Conservation (phyloP, 2,888 invertebrate species). For the Lymantria dispar region DNA sequence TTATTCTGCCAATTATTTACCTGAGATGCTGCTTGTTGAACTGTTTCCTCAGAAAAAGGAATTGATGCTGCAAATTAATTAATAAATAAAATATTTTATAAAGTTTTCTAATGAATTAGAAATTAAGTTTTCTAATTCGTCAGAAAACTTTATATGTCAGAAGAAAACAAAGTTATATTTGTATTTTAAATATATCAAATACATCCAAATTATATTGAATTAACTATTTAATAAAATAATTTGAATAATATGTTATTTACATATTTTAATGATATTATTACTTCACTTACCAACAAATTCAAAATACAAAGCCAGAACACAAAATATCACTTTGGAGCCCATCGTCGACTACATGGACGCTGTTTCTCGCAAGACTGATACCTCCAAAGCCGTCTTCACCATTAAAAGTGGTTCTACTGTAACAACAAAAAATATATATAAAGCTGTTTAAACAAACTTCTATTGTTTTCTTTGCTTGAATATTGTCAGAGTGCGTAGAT, state of each 20-base stretch:
- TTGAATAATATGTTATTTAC: neutral
- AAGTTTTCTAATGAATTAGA: too few relatives aligned
- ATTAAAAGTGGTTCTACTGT: conserved; percentile 41
- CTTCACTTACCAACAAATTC: conserved; percentile 44
- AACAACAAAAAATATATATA: conserved; percentile 37
- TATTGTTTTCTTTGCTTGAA: conserved; percentile 34
- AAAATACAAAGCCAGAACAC: conserved; percentile 38
- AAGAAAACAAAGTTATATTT: too few relatives aligned
- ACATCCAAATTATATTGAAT: too few relatives aligned
- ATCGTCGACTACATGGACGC: conserved; percentile 38
- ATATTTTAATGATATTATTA: neutral
- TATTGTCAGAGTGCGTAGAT: conserved; percentile 22
- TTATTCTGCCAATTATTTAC: conserved; percentile 12
- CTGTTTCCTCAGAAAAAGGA: conserved; percentile 20
- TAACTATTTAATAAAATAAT: neutral
- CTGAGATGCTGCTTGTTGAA: conserved; percentile 18
- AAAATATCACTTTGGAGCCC: conserved; percentile 38
- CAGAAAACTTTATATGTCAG: too few relatives aligned
- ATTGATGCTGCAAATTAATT: conserved; percentile 29
- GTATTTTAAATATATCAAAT: too few relatives aligned
- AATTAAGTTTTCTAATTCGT: too few relatives aligned
- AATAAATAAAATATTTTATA: too few relatives aligned
- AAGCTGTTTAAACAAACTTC: conserved; percentile 56
- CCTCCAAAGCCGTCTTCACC: conserved; percentile 32
- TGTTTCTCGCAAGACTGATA: conserved; percentile 44